Conservation (phyloP, 2,888 invertebrate species). For the Zygothrica quintamaculata region DNA sequence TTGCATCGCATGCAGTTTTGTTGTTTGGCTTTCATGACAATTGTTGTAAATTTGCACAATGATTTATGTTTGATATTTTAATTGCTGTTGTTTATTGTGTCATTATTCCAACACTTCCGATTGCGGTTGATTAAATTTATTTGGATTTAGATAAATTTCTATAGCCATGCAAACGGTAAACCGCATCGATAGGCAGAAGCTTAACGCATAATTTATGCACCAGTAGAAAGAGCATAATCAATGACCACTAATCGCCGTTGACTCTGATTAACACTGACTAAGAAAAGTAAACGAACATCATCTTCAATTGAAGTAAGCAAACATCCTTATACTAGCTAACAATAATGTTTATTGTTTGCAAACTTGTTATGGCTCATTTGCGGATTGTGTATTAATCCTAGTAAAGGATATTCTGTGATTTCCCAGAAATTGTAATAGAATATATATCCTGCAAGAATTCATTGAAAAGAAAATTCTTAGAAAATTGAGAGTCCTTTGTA, state of each 20-base stretch:
- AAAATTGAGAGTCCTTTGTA: no score
- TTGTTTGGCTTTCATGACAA: conserved; percentile 66
- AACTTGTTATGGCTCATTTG: background rate
- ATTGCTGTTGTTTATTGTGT: conserved; percentile 80
- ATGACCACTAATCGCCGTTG: conserved; percentile 42
- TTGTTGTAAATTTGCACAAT: conserved; percentile 75
- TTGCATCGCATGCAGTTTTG: conserved; percentile 60
- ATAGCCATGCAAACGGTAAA: conserved; percentile 39
- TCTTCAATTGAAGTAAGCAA: no score
- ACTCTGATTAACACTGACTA: conserved; percentile 38
- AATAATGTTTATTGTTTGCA: conserved; percentile 6
- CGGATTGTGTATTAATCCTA: no score
- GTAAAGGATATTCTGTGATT: no score
- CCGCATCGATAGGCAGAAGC: conserved; percentile 63
- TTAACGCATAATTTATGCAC: conserved; percentile 56
- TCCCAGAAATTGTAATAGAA: background rate
- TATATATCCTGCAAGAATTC: no score
- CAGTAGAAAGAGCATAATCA: conserved; percentile 44
- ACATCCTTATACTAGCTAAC: background rate
- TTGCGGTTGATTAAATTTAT: conserved; percentile 80
- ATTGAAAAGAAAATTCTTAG: no score
- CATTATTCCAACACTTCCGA: conserved; percentile 79
- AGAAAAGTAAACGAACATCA: conserved; percentile 20
- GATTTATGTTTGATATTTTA: conserved; percentile 80
- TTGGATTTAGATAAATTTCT: conserved; percentile 71